These are phyloP conservation scores for Medauroidea extradentata DNA, from an alignment of 1,140 invertebrate species.

Conservation along the genomic window DNA sequence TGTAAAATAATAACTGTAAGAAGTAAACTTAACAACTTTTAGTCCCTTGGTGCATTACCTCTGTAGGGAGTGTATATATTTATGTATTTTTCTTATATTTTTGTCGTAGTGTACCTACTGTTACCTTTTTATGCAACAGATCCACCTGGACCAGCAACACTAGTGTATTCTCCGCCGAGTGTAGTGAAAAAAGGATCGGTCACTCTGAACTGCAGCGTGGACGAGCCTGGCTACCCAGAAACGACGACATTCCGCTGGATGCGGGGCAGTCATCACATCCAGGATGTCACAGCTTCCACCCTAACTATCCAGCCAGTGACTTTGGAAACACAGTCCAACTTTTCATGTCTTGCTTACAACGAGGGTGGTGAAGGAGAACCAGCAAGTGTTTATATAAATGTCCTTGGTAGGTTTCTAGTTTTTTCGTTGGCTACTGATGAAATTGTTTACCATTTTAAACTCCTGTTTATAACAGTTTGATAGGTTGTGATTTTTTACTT, in stretches of 20 bases:
- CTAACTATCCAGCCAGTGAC: conserved; percentile 76
- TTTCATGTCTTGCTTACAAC: conserved; percentile 79
- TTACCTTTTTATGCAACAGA: too few relatives aligned
- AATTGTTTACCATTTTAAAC: too few relatives aligned
- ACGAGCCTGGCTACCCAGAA: conserved; percentile 72
- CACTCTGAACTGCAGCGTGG: conserved; percentile 73
- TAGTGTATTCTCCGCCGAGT: conserved; percentile 63
- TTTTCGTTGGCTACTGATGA: too few relatives aligned
- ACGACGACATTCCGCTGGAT: conserved; percentile 72
- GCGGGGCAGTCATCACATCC: conserved; percentile 64
- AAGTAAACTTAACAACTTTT: too few relatives aligned
- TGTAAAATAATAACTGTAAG: too few relatives aligned
- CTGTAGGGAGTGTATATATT: too few relatives aligned
- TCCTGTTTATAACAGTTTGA: too few relatives aligned
- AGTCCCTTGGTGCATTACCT: too few relatives aligned
- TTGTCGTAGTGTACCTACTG: too few relatives aligned
- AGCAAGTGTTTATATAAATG: conserved; percentile 68
- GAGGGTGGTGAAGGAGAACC: conserved; percentile 71
- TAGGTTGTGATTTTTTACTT: too few relatives aligned
- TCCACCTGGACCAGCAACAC: conserved; percentile 66
- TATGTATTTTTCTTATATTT: conserved; percentile 18
- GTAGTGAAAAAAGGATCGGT: conserved; percentile 76
- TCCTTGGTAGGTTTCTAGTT: conserved; percentile 70
- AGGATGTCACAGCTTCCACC: conserved; percentile 65
- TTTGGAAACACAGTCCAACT: conserved; percentile 77